Percentiles rank a stretch among this genome's conserved stretches.
These are phyloP conservation scores for Ditula angustiorana DNA, from an alignment of 2,888 invertebrate species.

Conservation along the genomic window DNA sequence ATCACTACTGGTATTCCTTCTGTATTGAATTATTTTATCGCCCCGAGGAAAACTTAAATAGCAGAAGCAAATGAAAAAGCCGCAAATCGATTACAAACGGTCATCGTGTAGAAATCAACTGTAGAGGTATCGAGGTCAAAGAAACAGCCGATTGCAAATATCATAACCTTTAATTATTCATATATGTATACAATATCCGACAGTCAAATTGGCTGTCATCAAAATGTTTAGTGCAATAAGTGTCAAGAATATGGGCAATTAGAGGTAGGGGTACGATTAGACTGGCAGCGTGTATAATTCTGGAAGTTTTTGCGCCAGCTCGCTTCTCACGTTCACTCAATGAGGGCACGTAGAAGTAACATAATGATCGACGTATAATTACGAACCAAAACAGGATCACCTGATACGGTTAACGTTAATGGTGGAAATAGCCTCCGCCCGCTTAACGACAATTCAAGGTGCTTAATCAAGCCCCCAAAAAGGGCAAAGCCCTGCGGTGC, in stretches of 20 bases:
- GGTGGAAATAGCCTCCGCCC: slow-evolving; percentile 4
- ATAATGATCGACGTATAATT: slow-evolving; percentile 7
- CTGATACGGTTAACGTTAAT: slow-evolving; percentile 30
- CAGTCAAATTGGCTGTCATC: slow-evolving; percentile 35
- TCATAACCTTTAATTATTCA: slow-evolving; percentile 33
- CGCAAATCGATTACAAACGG: slow-evolving; percentile 25
- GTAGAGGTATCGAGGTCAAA: slow-evolving; percentile 29
- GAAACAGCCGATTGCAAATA: slow-evolving; percentile 31
- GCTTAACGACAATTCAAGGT: slow-evolving; percentile 17
- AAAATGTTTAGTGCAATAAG: slow-evolving; percentile 23
- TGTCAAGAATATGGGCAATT: slow-evolving; percentile 14
- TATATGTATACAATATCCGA: slow-evolving; percentile 30
- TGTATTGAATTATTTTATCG: slow-evolving; percentile 8
- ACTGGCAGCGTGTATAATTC: slow-evolving; percentile 2
- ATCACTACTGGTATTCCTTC: slow-evolving; percentile 24
- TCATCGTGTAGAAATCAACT: slow-evolving; percentile 15
- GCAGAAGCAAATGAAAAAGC: slow-evolving; percentile 11
- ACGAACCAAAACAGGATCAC: slow-evolving; percentile 3
- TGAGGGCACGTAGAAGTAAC: slow-evolving; percentile 7
- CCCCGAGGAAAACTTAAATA: slow-evolving; percentile 21
- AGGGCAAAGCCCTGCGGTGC: slow-evolving; percentile 34
- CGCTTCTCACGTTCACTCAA: slow-evolving; percentile 2
- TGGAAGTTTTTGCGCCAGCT: slow-evolving; percentile 2
- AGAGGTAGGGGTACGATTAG: slow-evolving; percentile 4
- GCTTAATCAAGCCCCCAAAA: slow-evolving; percentile 20